A percentile compares a stretch with the other conserved stretches of the same genome.
Conservation (phyloP, 2,113 vertebrate species). For the Myotis brandtii region DNA sequence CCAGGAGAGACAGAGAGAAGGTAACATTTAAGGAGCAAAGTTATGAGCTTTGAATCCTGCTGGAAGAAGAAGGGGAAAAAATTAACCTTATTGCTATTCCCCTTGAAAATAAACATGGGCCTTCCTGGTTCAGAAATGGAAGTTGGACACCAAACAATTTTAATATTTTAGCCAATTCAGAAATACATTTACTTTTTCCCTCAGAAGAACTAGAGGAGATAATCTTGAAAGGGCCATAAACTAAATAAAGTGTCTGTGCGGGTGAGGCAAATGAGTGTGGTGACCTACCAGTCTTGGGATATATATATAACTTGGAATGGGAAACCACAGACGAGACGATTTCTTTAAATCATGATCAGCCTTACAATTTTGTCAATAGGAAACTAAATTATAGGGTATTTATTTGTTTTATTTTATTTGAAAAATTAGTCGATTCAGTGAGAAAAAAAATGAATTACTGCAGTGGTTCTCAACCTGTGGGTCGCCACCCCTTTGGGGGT, state of each 20-base stretch:
- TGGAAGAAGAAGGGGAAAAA: neutral
- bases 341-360: neutral
- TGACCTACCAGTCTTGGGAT: too few species aligned
- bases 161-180: neutral
- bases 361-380: neutral
- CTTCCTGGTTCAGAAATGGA: neutral
- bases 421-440: slow-evolving; percentile 27
- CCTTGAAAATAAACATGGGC: neutral
- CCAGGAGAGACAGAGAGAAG: neutral
- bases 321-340: neutral
- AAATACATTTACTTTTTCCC: neutral
- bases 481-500: too few species aligned
- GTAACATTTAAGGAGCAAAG: neutral
- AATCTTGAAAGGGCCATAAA: neutral
- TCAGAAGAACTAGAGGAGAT: neutral
- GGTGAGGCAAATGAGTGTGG: neutral
- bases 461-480: too few species aligned
- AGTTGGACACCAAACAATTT: neutral
- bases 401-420: neutral
- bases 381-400: neutral
- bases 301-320: neutral
- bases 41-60: neutral
- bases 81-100: neutral
- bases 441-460: neutral
- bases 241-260: neutral